phyloP scores from a whole-genome alignment of 2,797 vertebrate species.

The Lutra lutra region DNA sequence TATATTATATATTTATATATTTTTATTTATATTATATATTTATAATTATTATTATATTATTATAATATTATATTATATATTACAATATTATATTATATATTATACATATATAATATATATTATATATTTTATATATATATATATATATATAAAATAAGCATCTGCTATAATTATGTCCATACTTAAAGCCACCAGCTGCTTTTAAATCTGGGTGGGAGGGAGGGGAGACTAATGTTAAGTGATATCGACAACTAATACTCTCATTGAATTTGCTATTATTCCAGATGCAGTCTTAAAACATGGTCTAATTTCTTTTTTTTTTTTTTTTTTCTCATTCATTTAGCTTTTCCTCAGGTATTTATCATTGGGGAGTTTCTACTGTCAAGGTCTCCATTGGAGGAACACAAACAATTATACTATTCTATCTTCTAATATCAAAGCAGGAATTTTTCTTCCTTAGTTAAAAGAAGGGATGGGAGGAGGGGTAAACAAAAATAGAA shows the following conservation, averaged over 20 bases:
- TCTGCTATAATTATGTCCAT: not conserved
- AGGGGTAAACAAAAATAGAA: not conserved
- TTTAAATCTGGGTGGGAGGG: not conserved
- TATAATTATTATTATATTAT: no score
- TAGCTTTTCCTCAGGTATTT: not conserved
- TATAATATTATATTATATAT: no score
- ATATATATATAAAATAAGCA: not conserved
- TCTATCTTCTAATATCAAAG: not conserved
- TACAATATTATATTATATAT: no score
- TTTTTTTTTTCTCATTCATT: not conserved
- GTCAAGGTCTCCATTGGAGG: not conserved
- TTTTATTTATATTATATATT: no score
- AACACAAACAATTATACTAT: not conserved
- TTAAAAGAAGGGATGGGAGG: not conserved
- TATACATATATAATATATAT: no score
- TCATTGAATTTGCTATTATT: not conserved
- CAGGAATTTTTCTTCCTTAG: not conserved
- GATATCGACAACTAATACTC: not conserved
- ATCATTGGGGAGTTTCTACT: not conserved
- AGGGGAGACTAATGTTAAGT: not conserved
- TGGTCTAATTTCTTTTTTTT: not conserved
- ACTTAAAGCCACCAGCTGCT: not conserved
- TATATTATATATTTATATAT: no score
- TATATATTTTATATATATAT: no score
- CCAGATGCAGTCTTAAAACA: not conserved